A percentile compares a stretch with the other conserved stretches of the same genome.
Conservation (phyloP, 2,113 vertebrate species). For the Ceyx cyanopectus region DNA sequence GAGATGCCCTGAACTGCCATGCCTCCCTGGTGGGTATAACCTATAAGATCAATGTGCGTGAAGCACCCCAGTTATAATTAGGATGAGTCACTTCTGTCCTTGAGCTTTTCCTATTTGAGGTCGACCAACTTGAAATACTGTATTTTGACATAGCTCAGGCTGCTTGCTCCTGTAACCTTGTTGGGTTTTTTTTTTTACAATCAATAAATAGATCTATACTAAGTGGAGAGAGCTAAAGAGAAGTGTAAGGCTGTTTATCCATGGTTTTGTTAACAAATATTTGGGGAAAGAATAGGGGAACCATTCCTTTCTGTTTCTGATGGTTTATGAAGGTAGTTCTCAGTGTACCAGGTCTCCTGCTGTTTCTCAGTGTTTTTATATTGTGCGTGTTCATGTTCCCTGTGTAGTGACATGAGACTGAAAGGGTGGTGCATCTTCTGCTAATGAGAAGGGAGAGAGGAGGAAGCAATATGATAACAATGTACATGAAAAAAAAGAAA, state of each 20-base stretch:
- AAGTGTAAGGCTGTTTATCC: neutral
- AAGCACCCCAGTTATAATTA: neutral
- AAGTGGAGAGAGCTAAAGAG: neutral
- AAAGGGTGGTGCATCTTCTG: neutral
- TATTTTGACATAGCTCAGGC: neutral
- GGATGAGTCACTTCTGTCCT: neutral
- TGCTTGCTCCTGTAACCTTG: neutral
- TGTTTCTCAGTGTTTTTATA: neutral
- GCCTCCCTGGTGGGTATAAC: neutral
- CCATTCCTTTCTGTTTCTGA: neutral
- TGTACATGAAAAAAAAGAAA: neutral
- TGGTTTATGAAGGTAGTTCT: neutral
- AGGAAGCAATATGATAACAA: neutral
- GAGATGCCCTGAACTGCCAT: neutral
- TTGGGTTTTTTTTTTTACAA: neutral
- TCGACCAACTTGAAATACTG: neutral
- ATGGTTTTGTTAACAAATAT: neutral
- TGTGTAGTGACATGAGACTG: neutral
- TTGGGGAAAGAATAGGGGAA: neutral
- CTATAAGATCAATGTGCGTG: neutral
- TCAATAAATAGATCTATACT: neutral
- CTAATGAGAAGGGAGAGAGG: neutral
- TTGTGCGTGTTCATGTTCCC: neutral
- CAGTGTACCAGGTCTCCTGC: neutral
- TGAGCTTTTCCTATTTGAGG: neutral